Percentiles rank a stretch among this genome's conserved stretches.
Conservation (phyloP, 2,888 invertebrate species). For the Formica aserva region DNA sequence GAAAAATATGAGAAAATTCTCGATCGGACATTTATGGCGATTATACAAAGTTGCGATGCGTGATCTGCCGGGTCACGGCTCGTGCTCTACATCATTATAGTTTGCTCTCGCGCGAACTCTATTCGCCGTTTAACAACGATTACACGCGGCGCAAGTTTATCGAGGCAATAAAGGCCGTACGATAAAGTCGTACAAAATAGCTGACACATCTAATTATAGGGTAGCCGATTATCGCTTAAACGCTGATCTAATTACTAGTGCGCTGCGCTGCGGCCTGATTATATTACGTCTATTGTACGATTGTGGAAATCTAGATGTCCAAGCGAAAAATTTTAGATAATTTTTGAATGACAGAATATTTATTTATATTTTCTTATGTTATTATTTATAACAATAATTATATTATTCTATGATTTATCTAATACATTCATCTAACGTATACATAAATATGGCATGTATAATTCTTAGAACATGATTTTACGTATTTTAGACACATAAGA, state of each 20-base stretch:
- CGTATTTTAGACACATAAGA: not conserved
- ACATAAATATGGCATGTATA: no score
- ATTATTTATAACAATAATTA: not conserved
- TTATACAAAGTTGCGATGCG: conserved; percentile 3
- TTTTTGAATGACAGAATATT: not conserved
- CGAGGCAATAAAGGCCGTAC: conserved; percentile 64
- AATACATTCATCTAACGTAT: not conserved
- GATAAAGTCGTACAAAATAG: conserved; percentile 69
- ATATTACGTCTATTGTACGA: conserved; percentile 12
- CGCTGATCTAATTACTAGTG: conserved; percentile 57
- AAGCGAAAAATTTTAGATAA: not conserved
- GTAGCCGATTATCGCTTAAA: conserved; percentile 61
- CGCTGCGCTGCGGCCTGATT: conserved; percentile 6
- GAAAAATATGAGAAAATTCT: not conserved
- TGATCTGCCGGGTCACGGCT: conserved; percentile 35
- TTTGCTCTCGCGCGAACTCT: conserved; percentile 21
- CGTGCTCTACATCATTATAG: conserved; percentile 50
- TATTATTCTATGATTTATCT: not conserved
- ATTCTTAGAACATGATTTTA: no score
- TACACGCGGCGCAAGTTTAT: conserved; percentile 64
- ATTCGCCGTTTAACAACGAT: conserved; percentile 45
- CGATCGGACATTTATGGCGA: not conserved
- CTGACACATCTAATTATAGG: conserved; percentile 70
- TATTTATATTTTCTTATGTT: not conserved
- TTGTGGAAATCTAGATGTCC: not conserved